A percentile compares a stretch with the other conserved stretches of the same genome.
phyloP scores from a whole-genome alignment of 2,888 invertebrate genomes.

The Nebria salina region DNA sequence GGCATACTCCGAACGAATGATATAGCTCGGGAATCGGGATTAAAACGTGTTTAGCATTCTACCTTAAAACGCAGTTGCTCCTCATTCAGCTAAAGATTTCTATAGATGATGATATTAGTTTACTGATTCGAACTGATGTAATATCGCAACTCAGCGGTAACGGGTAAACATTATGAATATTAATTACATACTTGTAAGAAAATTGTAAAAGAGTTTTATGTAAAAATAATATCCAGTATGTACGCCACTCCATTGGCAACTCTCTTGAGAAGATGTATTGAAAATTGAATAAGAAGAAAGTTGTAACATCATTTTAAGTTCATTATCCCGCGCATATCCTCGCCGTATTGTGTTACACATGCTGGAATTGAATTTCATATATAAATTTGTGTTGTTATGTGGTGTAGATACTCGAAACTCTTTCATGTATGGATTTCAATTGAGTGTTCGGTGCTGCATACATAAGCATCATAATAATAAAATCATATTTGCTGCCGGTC shows the following conservation, averaged over 20 bases:
- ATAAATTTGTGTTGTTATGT: not conserved
- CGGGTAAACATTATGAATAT: no score
- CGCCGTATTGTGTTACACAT: not conserved
- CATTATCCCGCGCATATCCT: not conserved
- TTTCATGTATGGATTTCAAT: no score
- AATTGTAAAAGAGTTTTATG: no score
- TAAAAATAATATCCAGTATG: no score
- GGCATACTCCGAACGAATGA: not conserved
- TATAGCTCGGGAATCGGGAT: constrained; percentile 4
- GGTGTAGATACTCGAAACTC: not conserved
- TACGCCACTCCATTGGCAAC: no score
- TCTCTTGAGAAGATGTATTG: not conserved
- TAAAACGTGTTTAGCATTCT: constrained; percentile 40
- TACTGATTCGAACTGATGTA: not conserved
- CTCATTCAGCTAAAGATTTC: not conserved
- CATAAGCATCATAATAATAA: not conserved
- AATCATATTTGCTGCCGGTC: not conserved
- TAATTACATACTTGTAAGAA: no score
- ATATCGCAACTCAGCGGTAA: no score
- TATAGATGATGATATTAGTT: not conserved
- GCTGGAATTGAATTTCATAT: not conserved
- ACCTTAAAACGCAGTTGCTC: not conserved
- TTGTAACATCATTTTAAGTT: not conserved
- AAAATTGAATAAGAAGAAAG: not conserved
- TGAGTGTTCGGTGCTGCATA: no score